Percentiles rank a stretch among this genome's conserved stretches.
phyloP scores from a whole-genome alignment of 2,888 invertebrate species.

The Chloroclystis v-ata region DNA sequence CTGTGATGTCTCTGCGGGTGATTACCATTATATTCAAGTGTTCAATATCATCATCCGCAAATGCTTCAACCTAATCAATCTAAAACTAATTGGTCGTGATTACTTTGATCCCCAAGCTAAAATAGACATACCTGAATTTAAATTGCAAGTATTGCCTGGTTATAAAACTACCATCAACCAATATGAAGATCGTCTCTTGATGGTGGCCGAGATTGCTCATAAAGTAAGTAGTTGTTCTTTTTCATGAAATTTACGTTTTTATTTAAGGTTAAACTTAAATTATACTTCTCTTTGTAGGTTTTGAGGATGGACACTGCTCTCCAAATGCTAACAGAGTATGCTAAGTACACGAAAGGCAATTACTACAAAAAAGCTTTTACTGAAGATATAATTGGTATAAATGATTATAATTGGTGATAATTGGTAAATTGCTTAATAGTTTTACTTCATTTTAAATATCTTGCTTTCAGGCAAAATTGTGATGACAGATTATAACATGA shows the following conservation, averaged over 20 bases:
- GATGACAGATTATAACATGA: slow-evolving; percentile 87
- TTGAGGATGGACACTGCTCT: slow-evolving; percentile 86
- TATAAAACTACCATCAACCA: slow-evolving; percentile 91
- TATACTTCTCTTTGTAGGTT: no score
- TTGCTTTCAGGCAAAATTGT: slow-evolving; percentile 77
- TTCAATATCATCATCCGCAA: slow-evolving; percentile 87
- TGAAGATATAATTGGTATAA: slow-evolving; percentile 75
- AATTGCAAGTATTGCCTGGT: slow-evolving; percentile 89
- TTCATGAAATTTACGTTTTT: background rate
- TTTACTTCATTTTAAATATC: background rate
- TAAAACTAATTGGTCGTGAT: slow-evolving; percentile 85
- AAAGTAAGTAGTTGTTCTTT: slow-evolving; percentile 77
- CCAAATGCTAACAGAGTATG: slow-evolving; percentile 79
- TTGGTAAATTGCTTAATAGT: background rate
- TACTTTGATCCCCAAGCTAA: slow-evolving; percentile 83
- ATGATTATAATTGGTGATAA: background rate
- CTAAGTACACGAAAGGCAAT: slow-evolving; percentile 53
- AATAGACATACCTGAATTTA: slow-evolving; percentile 80
- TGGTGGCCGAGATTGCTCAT: slow-evolving; percentile 88
- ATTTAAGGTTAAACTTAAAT: no score
- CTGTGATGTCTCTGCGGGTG: slow-evolving; percentile 80
- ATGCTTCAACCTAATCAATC: slow-evolving; percentile 79
- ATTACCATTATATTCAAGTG: slow-evolving; percentile 84
- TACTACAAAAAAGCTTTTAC: slow-evolving; percentile 73
- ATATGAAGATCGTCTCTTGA: slow-evolving; percentile 85